phyloP scores from a whole-genome alignment of 2,888 invertebrate species.

The Cheilosia soror region DNA sequence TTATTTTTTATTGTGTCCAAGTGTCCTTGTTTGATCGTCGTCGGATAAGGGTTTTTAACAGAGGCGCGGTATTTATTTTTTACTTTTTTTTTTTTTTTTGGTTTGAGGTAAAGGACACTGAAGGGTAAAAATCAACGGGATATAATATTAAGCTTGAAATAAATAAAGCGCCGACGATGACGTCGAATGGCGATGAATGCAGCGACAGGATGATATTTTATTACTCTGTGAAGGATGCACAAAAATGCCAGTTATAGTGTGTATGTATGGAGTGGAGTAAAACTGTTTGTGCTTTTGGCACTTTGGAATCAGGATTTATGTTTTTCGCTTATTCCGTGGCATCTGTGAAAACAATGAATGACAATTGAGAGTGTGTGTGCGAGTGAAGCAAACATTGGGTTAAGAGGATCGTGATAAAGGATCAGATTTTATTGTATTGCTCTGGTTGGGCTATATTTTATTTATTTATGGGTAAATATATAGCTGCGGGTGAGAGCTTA shows the following conservation, averaged over 20 bases:
- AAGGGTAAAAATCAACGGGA: constrained; percentile 66
- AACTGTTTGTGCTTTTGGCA: constrained; percentile 74
- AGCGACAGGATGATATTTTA: constrained; percentile 69
- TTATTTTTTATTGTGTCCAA: constrained; percentile 65
- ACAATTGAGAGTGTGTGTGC: constrained; percentile 53
- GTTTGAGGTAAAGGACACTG: constrained; percentile 36
- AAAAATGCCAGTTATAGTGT: constrained; percentile 15
- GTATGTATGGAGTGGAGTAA: constrained; percentile 23
- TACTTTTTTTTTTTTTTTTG: constrained; percentile 15
- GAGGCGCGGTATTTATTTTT: constrained; percentile 19
- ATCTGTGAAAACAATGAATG: constrained; percentile 69
- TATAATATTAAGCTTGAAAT: constrained; percentile 69
- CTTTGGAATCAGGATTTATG: constrained; percentile 74
- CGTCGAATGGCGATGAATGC: constrained; percentile 70
- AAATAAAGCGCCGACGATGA: constrained; percentile 67
- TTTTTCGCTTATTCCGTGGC: constrained; percentile 50
- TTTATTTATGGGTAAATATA: constrained; percentile 25
- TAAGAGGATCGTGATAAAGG: constrained; percentile 62
- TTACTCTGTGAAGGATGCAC: constrained; percentile 63
- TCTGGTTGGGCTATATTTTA: constrained; percentile 10
- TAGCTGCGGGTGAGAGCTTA: constrained; percentile 5
- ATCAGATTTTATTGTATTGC: constrained; percentile 33
- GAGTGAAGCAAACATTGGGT: constrained; percentile 56
- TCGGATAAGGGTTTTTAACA: constrained; percentile 64
- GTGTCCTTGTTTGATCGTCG: constrained; percentile 67